Base-by-base conservation (phyloP, 2,113 vertebrate genomes). In the Mandrillus leucophaeus region DNA sequence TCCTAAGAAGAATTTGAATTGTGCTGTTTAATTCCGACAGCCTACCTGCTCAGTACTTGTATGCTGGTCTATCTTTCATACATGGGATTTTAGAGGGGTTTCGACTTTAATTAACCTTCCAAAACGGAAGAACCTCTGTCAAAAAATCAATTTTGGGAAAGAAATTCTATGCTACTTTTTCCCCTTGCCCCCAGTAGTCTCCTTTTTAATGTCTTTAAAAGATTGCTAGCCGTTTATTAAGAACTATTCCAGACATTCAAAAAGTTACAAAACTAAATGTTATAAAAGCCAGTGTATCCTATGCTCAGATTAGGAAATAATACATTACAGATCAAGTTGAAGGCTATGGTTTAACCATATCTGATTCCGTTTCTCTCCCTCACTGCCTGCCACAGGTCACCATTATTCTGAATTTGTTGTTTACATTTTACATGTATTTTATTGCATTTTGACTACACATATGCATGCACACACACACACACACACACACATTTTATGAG, bases 11-110 rank as follows among this genome's bases (percentile, higher is more conserved):
- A 30, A 8, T 18, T 25, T 18, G 57, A 52, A 8, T 5, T 0
- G 3, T 2, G 10, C 1, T 43, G 7, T 32, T 2, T 16, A 43
- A 75, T 35, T 43, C 59, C 32, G 35, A 11, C 16, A 18, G 18
- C 40, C 11, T 13, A 57, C 1, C 9, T 18, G 17, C 32, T 9
- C 16, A 16, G 50, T 11, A 32, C 45, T 25, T 50, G 8, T 17
- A 0, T 2, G 8, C 9, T 14, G 9, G 14, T 61, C 32, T 5
- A 3, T 38, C 52, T 14, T 23, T 61, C n/a, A 27, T 3, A 10
- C 11, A 5, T 1, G 25, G 22, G 2, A 32, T 25, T 35, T 27
- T 20, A 48, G 25, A 52, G 27, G 20, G 8, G 1, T 12, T 10
- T 23, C 4, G 11, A 8, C 27, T 93, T 78, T 22, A 18, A 89